Evolutionary conservation across 2,888 invertebrate genomes (phyloP).

Genomic region (Rhaphigaster nebulosa): DNA sequence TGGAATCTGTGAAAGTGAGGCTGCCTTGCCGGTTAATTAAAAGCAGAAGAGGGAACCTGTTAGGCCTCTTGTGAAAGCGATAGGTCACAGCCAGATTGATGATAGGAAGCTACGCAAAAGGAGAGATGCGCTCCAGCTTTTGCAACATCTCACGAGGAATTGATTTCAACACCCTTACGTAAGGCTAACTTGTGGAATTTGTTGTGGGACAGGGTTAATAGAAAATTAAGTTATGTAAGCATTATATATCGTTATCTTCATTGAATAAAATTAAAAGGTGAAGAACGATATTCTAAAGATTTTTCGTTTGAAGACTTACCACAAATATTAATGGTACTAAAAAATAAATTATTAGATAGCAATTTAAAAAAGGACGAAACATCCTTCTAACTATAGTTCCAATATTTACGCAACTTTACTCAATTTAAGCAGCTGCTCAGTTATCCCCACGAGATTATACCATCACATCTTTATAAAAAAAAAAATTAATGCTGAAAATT

Average conservation of each 20-base stretch:
- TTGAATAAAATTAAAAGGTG: too few relatives aligned
- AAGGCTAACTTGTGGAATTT: neutral
- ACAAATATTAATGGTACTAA: too few relatives aligned
- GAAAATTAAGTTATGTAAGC: neutral
- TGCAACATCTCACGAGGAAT: neutral
- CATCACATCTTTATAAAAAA: too few relatives aligned
- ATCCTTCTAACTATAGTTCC: too few relatives aligned
- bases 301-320: too few relatives aligned
- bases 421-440: too few relatives aligned
- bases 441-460: too few relatives aligned
- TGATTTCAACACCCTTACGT: neutral
- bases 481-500: too few relatives aligned
- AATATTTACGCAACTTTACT: neutral
- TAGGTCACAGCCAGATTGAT: neutral
- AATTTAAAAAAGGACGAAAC: too few relatives aligned
- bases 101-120: neutral
- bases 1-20: neutral
- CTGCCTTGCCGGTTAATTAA: neutral
- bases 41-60: constrained; percentile 12
- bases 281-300: too few relatives aligned
- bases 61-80: neutral
- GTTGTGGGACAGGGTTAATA: neutral
- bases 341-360: too few relatives aligned
- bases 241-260: neutral
- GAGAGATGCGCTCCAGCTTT: neutral